Base-by-base conservation (phyloP, 2,113 vertebrate genomes). In the Nansenia antarctica region DNA sequence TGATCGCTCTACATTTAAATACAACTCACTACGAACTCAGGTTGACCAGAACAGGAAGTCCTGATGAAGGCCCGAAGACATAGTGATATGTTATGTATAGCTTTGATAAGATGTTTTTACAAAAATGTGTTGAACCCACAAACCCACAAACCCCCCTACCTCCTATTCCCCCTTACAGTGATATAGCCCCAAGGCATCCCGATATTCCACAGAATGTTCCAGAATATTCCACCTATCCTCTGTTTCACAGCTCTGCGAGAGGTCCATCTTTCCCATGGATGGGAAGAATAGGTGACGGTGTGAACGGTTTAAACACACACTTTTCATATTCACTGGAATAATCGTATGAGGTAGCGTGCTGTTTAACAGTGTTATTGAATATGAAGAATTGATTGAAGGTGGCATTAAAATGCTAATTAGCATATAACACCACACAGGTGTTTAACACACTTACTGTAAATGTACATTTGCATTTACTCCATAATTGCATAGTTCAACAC, bases 371-470 rank as follows among this genome's bases (percentile, higher is more conserved):
- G 76, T 89, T 82, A 79, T 83, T 83, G 71, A 74, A 86, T 83
- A 85, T 9, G 65, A 81, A 74, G 77, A 83, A 86, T 85, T 74
- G 70, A 83, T 88, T 84, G 71, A 78, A 88, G 86, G 88, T 90
- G 89, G 77, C 82, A 83, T 89, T 88, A 86, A 88, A 87, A 80
- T 70, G 74, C 83, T 84, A 91, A 90, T 91, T 90, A 91, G 73
- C 80, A 65, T 81, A 85, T 87, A 83, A 85, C 87, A 89, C 87
- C 79, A 78, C 35, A 59, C 29, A 3, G 14, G 27, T 32, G n/a
- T 59, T 8, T 74, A 78, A 54, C 82, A 81, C 12, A 74, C 57
- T 79, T 80, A 76, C 60, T 62, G 65, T 70, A 81, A 76, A 42
- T 75, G 68, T 77, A 82, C 82, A 54, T 69, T 31, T 64, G 72